Evolutionary conservation across 2,113 vertebrate genomes (phyloP).

Genomic region (Hiodon tergisus): DNA sequence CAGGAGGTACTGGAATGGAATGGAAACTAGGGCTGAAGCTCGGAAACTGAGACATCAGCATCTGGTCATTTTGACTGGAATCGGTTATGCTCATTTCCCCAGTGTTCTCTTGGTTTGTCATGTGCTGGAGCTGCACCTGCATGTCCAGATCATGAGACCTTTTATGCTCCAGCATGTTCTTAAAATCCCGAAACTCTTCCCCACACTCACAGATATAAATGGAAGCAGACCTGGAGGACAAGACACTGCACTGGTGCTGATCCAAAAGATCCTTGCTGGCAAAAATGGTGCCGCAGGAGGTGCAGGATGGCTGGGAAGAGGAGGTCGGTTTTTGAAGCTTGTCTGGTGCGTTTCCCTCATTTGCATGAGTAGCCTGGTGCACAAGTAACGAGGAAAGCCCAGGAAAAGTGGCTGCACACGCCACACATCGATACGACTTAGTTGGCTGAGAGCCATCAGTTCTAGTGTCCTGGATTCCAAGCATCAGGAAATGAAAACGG

Average conservation of each 20-base stretch:
- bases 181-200: conserved; percentile 52
- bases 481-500: conserved; percentile 43
- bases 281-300: conserved; percentile 35
- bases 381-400: conserved; percentile 62
- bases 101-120: neutral
- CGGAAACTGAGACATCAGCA: conserved; percentile 13
- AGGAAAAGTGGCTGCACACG: conserved; percentile 62
- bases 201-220: conserved; percentile 57
- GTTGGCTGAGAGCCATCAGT: conserved; percentile 36
- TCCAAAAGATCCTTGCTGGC: conserved; percentile 39
- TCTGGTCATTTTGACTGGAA: conserved; percentile 23
- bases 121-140: conserved; percentile 27
- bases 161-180: conserved; percentile 54
- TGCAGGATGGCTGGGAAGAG: conserved; percentile 36
- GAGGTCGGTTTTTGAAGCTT: conserved; percentile 24
- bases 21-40: conserved; percentile 30
- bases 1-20: conserved; percentile 19
- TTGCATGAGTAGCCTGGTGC: conserved; percentile 53
- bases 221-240: conserved; percentile 33
- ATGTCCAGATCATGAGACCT: conserved; percentile 31
- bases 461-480: conserved; percentile 57
- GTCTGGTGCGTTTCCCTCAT: conserved; percentile 32
- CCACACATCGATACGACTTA: conserved; percentile 63
- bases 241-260: conserved; percentile 25
- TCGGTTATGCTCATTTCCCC: conserved; percentile 14